phyloP scores from a whole-genome alignment of 2,888 invertebrate genomes.

The Trachelus troglodyta region DNA sequence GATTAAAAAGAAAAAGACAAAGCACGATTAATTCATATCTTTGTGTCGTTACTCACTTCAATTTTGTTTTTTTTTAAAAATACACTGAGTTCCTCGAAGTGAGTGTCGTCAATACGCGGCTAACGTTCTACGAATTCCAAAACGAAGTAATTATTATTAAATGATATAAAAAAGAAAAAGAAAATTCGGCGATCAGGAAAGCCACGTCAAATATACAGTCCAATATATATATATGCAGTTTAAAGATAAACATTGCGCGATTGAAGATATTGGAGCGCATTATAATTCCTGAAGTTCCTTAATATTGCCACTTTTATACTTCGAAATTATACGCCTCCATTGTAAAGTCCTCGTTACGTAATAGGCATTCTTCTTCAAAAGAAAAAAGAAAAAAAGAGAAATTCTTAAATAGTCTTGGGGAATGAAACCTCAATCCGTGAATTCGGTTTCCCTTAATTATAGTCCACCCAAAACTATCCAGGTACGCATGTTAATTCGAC shows the following conservation, averaged over 20 bases:
- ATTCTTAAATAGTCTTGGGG: not conserved
- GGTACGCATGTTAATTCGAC: constrained; percentile 41
- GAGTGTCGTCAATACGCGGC: not conserved
- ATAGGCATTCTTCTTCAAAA: not conserved
- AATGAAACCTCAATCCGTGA: not conserved
- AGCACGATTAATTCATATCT: not conserved
- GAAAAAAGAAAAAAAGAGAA: not conserved
- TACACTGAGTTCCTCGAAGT: not conserved
- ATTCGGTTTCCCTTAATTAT: constrained; percentile 2
- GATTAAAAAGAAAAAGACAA: not conserved
- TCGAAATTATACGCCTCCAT: not conserved
- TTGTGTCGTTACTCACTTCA: not conserved
- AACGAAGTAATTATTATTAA: not conserved
- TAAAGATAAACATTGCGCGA: not conserved
- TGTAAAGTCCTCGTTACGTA: not conserved
- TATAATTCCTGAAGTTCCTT: not conserved
- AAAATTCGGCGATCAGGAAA: constrained; percentile 19
- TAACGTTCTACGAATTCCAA: not conserved
- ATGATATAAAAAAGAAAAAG: constrained; percentile 26
- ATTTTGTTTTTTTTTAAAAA: not conserved
- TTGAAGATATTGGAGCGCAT: not conserved
- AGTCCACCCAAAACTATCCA: constrained; percentile 29
- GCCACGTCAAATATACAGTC: not conserved
- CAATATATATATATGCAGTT: not conserved
- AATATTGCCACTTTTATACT: not conserved